phyloP scores from a whole-genome alignment of 2,113 vertebrate species.

The Tetraodon nigroviridis region DNA sequence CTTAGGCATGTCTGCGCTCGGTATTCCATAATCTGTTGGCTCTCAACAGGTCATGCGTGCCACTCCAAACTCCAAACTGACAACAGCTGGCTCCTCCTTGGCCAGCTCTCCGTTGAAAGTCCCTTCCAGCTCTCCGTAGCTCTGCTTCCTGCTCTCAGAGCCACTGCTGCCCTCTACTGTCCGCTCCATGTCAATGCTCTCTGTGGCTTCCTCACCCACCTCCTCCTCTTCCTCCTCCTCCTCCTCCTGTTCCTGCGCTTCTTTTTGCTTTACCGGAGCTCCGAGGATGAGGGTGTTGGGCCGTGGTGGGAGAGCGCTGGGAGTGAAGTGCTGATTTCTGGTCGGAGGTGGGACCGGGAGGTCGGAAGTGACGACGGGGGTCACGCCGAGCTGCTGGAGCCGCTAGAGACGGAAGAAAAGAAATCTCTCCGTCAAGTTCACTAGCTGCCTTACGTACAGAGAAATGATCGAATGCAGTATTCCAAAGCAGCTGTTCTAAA shows the following conservation, averaged over 20 bases:
- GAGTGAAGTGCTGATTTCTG: conserved; percentile 68
- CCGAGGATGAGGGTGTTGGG: conserved; percentile 76
- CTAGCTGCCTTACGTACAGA: no score
- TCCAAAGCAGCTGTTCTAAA: not conserved
- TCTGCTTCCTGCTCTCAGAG: conserved; percentile 88
- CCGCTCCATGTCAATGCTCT: conserved; percentile 73
- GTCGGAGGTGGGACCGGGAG: conserved; percentile 52
- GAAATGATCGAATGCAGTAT: no score
- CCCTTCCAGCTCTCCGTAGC: conserved; percentile 80
- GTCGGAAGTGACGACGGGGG: conserved; percentile 40
- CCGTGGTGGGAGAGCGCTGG: conserved; percentile 52
- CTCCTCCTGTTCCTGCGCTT: conserved; percentile 75
- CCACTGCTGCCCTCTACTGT: conserved; percentile 92
- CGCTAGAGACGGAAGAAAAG: conserved; percentile 70
- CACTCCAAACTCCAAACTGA: conserved; percentile 92
- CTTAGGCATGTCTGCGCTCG: conserved; percentile 16
- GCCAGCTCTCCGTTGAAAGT: conserved; percentile 70
- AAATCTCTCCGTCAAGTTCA: not conserved
- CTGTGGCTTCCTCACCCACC: conserved; percentile 71
- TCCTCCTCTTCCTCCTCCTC: conserved; percentile 76
- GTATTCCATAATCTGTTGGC: conserved; percentile 38
- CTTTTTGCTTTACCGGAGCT: conserved; percentile 78
- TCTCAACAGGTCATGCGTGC: conserved; percentile 93
- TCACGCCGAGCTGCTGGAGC: conserved; percentile 77
- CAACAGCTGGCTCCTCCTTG: conserved; percentile 85